Evolutionary conservation across 2,888 invertebrate genomes (phyloP).

Genomic region (Drosophila formosana): DNA sequence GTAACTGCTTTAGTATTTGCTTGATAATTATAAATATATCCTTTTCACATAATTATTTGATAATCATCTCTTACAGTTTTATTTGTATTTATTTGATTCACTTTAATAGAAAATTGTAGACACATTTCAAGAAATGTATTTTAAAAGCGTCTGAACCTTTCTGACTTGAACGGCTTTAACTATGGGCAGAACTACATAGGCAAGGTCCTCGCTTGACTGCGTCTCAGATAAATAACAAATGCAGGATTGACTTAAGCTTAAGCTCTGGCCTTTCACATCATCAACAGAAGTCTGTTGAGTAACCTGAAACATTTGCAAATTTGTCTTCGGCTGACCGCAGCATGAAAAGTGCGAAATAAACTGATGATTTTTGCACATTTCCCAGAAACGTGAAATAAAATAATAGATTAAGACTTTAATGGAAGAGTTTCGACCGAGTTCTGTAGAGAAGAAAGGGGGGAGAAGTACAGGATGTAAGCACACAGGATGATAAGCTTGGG

Average conservation of each 20-base stretch:
- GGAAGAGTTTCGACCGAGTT: conserved; percentile 35
- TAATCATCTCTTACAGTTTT: too few species aligned
- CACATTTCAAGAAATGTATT: not conserved
- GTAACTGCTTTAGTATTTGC: too few species aligned
- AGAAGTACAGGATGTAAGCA: not conserved
- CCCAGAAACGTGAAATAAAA: conserved; percentile 34
- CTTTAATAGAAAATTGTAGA: too few species aligned
- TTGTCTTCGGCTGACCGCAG: conserved; percentile 14
- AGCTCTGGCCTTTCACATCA: conserved; percentile 16
- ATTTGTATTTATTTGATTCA: too few species aligned
- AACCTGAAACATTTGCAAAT: conserved; percentile 38
- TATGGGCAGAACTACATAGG: not conserved
- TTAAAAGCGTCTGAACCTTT: not conserved
- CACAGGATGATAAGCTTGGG: conserved; percentile 4
- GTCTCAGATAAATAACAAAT: not conserved
- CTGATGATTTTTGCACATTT: conserved; percentile 52
- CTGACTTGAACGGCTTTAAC: not conserved
- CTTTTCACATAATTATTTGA: too few species aligned
- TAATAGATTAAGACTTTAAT: conserved; percentile 58
- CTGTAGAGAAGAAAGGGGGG: conserved; percentile 3
- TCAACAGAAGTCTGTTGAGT: conserved; percentile 28
- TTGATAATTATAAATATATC: too few species aligned
- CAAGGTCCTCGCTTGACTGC: not conserved
- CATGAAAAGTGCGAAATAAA: not conserved
- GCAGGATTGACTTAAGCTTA: not conserved